A percentile compares a stretch with the other conserved stretches of the same genome.
These are phyloP conservation scores for Drosophila miranda DNA, from an alignment of 1,140 invertebrate genomes.

Conservation along the genomic window DNA sequence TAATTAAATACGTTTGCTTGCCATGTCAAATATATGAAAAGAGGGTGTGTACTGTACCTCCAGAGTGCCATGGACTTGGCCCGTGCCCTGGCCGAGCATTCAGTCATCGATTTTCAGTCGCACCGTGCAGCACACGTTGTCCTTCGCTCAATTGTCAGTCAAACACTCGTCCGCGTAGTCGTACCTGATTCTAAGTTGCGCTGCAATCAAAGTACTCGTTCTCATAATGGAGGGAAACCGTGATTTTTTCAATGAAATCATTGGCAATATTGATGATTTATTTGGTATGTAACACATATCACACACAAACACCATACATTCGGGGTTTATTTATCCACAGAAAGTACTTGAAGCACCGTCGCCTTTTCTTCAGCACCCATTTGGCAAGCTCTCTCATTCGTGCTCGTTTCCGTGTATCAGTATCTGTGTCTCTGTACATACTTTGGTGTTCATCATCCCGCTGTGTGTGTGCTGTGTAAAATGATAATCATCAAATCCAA, in stretches of 20 bases:
- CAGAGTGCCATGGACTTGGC: slow-evolving; percentile 1
- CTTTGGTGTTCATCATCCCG: slow-evolving; percentile 23
- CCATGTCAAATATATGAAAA: slow-evolving; percentile 46
- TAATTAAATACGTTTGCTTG: slow-evolving; percentile 76
- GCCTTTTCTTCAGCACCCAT: slow-evolving; percentile 44
- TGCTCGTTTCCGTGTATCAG: slow-evolving; percentile 8
- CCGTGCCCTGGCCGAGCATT: slow-evolving; percentile 26
- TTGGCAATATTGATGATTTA: slow-evolving; percentile 78
- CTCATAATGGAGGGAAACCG: slow-evolving; percentile 66
- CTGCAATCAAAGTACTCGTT: background rate
- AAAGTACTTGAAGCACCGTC: slow-evolving; percentile 19
- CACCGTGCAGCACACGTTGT: slow-evolving; percentile 36
- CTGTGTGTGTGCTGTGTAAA: slow-evolving; percentile 28
- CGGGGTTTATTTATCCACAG: slow-evolving; percentile 8
- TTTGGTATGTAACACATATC: slow-evolving; percentile 65
- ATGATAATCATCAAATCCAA: slow-evolving; percentile 59
- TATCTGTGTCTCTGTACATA: slow-evolving; percentile 25
- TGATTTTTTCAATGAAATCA: slow-evolving; percentile 78
- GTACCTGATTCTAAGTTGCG: too few relatives aligned
- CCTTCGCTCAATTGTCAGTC: slow-evolving; percentile 20
- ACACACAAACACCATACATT: background rate
- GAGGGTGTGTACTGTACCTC: background rate
- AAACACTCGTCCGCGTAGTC: slow-evolving; percentile 27
- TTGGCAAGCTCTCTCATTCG: slow-evolving; percentile 12
- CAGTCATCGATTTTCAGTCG: slow-evolving; percentile 72